Percentiles rank a stretch among this genome's conserved stretches.
These are phyloP conservation scores for Iguana delicatissima DNA, from an alignment of 2,797 vertebrate genomes.

Conservation along the genomic window DNA sequence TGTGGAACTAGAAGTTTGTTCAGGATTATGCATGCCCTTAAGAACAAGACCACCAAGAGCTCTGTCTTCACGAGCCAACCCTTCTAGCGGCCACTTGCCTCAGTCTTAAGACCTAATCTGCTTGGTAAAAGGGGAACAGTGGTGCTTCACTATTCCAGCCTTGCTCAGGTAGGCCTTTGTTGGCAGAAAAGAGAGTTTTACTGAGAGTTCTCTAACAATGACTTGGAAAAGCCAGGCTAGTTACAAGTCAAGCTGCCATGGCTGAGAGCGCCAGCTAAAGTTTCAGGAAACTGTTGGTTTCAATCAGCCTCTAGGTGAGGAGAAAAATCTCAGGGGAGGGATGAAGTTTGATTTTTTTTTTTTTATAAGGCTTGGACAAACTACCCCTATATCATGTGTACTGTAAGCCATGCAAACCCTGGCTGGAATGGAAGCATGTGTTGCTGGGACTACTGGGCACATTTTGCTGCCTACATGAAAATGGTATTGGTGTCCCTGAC, in stretches of 20 bases:
- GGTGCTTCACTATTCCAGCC: background rate
- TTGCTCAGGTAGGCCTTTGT: background rate
- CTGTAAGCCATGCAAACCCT: too few species aligned
- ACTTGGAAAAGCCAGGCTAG: background rate
- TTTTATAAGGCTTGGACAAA: too few species aligned
- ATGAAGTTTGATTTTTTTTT: too few species aligned
- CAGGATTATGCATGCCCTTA: background rate
- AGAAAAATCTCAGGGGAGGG: background rate
- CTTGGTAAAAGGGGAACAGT: background rate
- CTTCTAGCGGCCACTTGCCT: background rate
- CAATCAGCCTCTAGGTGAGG: background rate
- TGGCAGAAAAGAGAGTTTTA: background rate
- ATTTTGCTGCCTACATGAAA: too few species aligned
- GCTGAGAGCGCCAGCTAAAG: too few species aligned
- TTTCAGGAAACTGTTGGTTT: background rate
- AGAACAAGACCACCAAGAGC: background rate
- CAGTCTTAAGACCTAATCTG: background rate
- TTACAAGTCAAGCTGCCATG: background rate
- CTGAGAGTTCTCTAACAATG: background rate
- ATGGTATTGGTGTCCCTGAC: too few species aligned
- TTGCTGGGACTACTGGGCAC: too few species aligned
- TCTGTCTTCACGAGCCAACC: background rate
- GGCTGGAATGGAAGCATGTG: too few species aligned
- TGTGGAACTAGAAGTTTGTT: background rate
- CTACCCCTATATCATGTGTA: too few species aligned